Evolutionary conservation across 2,113 vertebrate genomes (phyloP).

Genomic region (Crotalus helleri): DNA sequence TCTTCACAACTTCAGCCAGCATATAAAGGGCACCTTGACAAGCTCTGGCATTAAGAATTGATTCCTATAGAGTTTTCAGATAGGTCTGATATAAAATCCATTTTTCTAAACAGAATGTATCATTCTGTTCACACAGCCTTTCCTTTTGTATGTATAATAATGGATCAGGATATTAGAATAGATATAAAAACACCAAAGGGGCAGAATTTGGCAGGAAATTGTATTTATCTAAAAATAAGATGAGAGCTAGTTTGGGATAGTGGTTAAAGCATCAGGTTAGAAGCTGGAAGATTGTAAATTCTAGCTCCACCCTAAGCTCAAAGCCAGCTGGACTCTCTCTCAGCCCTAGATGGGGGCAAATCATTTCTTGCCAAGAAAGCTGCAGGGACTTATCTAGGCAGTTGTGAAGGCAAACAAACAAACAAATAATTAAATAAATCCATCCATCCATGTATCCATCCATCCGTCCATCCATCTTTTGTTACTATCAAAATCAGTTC

Average conservation of each 20-base stretch:
- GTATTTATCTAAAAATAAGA: background rate
- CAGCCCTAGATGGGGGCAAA: background rate
- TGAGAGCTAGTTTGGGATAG: background rate
- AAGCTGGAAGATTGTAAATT: background rate
- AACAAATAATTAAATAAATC: background rate
- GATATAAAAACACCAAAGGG: background rate
- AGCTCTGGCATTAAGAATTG: background rate
- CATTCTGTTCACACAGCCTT: background rate
- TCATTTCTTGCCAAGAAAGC: background rate
- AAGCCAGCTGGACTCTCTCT: background rate
- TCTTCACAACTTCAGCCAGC: conserved; percentile 1
- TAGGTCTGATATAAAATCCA: background rate
- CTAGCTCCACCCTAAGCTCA: background rate
- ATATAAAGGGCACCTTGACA: background rate
- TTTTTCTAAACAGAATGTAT: background rate
- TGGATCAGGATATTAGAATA: background rate
- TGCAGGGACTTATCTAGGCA: background rate
- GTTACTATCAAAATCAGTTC: background rate
- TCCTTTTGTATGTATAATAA: accelerated
- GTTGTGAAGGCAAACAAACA: background rate
- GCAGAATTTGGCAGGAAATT: background rate
- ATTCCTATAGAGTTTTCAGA: background rate
- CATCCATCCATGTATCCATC: too few species aligned
- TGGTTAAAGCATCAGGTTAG: background rate
- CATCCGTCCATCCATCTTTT: too few species aligned